phyloP scores from a whole-genome alignment of 1,140 invertebrate species.

The Pseudomyrmex cubaensis region DNA sequence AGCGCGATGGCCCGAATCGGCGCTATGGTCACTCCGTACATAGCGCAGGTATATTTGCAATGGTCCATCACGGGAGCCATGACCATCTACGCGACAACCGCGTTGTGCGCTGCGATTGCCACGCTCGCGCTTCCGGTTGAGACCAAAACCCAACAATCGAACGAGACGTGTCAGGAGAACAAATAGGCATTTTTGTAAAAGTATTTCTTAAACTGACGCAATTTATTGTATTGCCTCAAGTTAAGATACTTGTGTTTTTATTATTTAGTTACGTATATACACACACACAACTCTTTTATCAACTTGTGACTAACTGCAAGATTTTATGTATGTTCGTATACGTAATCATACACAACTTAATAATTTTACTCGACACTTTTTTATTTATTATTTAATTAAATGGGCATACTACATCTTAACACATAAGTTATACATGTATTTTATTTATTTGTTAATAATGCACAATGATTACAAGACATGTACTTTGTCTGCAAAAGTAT shows the following conservation, averaged over 20 bases:
- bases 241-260: constrained; percentile 26
- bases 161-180: constrained; percentile 79
- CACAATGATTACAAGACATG: neutral
- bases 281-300: neutral
- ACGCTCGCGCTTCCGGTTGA: constrained; percentile 92
- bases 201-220: constrained; percentile 17
- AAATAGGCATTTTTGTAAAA: constrained; percentile 45
- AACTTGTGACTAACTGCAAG: neutral
- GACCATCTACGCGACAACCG: constrained; percentile 90
- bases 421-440: constrained; percentile 16
- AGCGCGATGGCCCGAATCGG: constrained; percentile 96
- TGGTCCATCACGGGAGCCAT: constrained; percentile 90
- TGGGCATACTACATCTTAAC: constrained; percentile 14
- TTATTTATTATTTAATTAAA: constrained; percentile 33
- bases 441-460: constrained; percentile 36
- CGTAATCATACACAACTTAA: neutral
- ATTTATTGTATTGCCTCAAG: neutral
- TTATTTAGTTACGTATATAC: neutral
- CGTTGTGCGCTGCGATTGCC: constrained; percentile 90
- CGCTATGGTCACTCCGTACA: constrained; percentile 96
- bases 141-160: constrained; percentile 90
- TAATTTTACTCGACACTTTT: neutral
- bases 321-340: constrained; percentile 10
- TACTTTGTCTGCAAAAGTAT: constrained; percentile 4
- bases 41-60: constrained; percentile 94